phyloP scores from a whole-genome alignment of 2,113 vertebrate genomes.

The Menidia beryllina region DNA sequence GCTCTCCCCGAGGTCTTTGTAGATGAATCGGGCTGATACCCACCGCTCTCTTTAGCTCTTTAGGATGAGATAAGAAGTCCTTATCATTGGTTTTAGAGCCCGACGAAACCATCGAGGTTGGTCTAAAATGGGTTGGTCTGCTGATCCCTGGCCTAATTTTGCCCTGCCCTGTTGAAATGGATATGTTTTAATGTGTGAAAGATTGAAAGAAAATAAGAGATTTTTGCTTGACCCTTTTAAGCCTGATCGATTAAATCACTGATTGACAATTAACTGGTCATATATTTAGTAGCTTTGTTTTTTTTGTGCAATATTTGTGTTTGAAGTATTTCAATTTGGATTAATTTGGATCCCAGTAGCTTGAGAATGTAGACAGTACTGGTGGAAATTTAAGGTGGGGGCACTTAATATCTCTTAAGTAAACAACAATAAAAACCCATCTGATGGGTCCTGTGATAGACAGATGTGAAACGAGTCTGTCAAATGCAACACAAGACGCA shows the following conservation, averaged over 20 bases:
- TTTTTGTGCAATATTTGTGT: too few relatives aligned
- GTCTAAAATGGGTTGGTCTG: constrained; percentile 4
- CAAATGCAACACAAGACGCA: constrained; percentile 24
- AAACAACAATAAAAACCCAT: constrained; percentile 11
- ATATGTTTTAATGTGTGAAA: too few relatives aligned
- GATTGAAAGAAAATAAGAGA: too few relatives aligned
- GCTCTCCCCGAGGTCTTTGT: constrained; percentile 22
- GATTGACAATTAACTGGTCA: too few relatives aligned
- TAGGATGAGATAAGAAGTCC: constrained; percentile 21
- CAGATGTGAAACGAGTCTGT: constrained; percentile 26
- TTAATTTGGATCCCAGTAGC: accelerated
- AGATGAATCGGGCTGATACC: constrained; percentile 1
- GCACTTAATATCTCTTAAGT: neutral
- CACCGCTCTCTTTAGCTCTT: neutral
- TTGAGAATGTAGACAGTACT: neutral
- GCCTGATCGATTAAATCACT: too few relatives aligned
- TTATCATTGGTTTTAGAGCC: neutral
- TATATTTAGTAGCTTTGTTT: too few relatives aligned
- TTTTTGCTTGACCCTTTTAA: too few relatives aligned
- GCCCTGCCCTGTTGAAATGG: constrained; percentile 6
- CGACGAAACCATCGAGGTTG: constrained; percentile 24
- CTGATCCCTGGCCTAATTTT: constrained; percentile 2
- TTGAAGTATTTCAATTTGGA: too few relatives aligned
- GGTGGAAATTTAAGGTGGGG: neutral
- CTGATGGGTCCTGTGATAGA: constrained; percentile 7